These are phyloP conservation scores for Parnassius smintheus DNA, from an alignment of 2,888 invertebrate species.

Conservation along the genomic window DNA sequence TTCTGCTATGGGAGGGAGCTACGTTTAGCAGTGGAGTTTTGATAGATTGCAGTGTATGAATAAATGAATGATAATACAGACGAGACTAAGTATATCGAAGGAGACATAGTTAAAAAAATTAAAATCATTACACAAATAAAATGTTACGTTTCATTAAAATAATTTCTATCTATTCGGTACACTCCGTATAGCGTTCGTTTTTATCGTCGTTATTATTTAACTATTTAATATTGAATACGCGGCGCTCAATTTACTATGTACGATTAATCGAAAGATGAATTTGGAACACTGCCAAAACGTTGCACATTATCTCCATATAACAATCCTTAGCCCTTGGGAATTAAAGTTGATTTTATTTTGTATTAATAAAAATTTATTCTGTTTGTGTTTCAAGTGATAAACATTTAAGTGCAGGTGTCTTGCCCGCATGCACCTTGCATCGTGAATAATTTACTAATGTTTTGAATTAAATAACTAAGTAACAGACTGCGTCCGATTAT, in stretches of 20 bases:
- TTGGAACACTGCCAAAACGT: not conserved
- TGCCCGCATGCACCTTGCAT: constrained; percentile 48
- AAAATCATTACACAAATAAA: no score
- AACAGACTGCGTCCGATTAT: constrained; percentile 21
- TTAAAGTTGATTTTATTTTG: constrained; percentile 6
- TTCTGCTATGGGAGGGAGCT: no score
- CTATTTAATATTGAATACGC: constrained; percentile 11
- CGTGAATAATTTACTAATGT: constrained; percentile 42
- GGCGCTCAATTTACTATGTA: constrained; percentile 12
- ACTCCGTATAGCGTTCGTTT: no score
- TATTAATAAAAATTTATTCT: constrained; percentile 17
- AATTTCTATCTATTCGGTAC: no score
- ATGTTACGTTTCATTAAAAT: no score
- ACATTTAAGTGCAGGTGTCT: constrained; percentile 44
- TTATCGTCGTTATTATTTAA: not conserved
- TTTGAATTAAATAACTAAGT: constrained; percentile 36
- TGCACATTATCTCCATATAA: not conserved
- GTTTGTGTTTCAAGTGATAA: constrained; percentile 28
- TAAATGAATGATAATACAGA: no score
- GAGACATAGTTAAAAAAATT: no score
- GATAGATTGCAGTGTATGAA: no score
- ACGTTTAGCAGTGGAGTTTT: no score
- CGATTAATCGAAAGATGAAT: constrained; percentile 15
- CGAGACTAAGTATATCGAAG: no score
- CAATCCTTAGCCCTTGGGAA: not conserved